Base-by-base conservation (phyloP, 2,888 invertebrate genomes). In the Nesidiocoris tenuis region DNA sequence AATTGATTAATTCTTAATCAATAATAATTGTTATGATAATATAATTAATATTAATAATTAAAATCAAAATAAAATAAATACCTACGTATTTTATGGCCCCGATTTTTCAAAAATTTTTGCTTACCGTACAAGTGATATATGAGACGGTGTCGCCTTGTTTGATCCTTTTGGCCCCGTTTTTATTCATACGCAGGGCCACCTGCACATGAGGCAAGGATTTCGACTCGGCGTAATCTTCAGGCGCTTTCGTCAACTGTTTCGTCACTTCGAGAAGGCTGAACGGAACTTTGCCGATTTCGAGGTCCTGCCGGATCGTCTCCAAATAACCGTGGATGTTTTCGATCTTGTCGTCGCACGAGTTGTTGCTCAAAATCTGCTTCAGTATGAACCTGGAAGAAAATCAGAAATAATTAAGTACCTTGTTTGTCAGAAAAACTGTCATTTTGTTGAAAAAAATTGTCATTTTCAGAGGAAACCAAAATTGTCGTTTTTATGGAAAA, bases 141-240 rank as follows among this genome's bases (percentile, higher is more conserved):
- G 95, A 90, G 1, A 99, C 94, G 56, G 96, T 95, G 82, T 99
- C 99, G 0, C 98, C 98, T 80, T 92, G 92, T 82, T 93, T 91
- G 82, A 96, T 90, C 79, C 91, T 88, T 80, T 95, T 90, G 81
- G 93, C 88, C 61, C 89, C 90, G 81, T 90, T 89, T 22, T 83
- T 83, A 83, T 99, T 99, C 81, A 95, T 87, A 80, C 98, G 87
- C 74, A 95, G 81, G 0, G 98, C 98, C n/a, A 96, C 94, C 82
- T 91, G 90, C 0, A 98, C 97, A 83, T 98, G 98, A 0, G 96
- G 92, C 80, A 94, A 88, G 18, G 88, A 84, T 80, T 90, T 90
- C 81, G 90, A 90, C 82, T 96, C 95, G 0, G 91, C 88, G 84
- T 99, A 99, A 81, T 96, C 93, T 80, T 90, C 91, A 0, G 98